Evolutionary conservation across 2,888 invertebrate genomes (phyloP).

Genomic region (Dusona sp.): DNA sequence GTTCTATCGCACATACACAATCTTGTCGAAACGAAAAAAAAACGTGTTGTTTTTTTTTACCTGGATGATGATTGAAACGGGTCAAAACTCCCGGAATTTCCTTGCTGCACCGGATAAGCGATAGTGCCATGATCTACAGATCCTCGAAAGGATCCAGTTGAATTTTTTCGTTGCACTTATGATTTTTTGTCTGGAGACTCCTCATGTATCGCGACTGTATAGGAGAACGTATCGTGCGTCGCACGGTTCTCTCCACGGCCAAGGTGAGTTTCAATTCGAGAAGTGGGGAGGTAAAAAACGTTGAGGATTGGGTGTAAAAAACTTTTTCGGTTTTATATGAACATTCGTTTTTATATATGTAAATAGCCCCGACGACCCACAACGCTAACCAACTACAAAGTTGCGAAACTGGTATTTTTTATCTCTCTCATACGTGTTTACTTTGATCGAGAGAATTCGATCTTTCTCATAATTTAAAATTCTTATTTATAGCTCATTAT

Average conservation of each 20-base stretch:
- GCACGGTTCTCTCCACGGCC: slow-evolving; percentile 37
- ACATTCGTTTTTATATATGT: slow-evolving; percentile 7
- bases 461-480: slow-evolving; percentile 26
- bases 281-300: slow-evolving; percentile 36
- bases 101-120: slow-evolving; percentile 68
- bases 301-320: slow-evolving; percentile 29
- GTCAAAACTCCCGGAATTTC: slow-evolving; percentile 70
- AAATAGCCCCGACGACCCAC: slow-evolving; percentile 33
- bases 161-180: slow-evolving; percentile 13
- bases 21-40: not conserved
- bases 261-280: slow-evolving; percentile 39
- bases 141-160: slow-evolving; percentile 12
- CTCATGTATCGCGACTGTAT: not conserved
- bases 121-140: slow-evolving; percentile 73
- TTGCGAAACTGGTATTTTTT: slow-evolving; percentile 53
- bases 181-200: slow-evolving; percentile 11
- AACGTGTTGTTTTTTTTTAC: slow-evolving; percentile 67
- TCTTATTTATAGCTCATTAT: slow-evolving; percentile 2
- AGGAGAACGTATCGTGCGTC: slow-evolving; percentile 17
- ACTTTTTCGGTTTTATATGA: not conserved
- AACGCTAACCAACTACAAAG: not conserved
- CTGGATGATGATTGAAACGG: slow-evolving; percentile 70
- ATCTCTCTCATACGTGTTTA: not conserved
- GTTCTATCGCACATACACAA: not conserved
- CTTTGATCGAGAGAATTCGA: slow-evolving; percentile 28